Evolutionary conservation across 2,888 invertebrate genomes (phyloP).

Genomic region (Laspeyria flexula): DNA sequence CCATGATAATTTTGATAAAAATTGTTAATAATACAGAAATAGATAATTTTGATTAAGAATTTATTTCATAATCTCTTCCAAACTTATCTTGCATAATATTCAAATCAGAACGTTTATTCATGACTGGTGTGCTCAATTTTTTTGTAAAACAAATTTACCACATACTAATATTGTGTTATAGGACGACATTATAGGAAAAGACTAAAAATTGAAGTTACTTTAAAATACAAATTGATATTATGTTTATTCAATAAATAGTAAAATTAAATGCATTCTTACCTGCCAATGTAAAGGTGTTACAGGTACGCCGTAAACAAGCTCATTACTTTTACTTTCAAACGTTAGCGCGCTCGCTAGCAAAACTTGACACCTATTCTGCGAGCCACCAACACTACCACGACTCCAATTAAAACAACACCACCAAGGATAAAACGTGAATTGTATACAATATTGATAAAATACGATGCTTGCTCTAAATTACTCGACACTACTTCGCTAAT

Average conservation of each 20-base stretch:
- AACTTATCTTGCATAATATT: too few relatives aligned
- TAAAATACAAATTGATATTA: too few relatives aligned
- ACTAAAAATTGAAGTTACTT: too few relatives aligned
- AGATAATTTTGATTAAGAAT: too few relatives aligned
- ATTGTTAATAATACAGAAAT: too few relatives aligned
- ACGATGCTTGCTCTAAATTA: conserved; percentile 65
- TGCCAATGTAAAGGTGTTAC: conserved; percentile 45
- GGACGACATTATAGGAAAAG: neutral
- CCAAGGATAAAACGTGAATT: conserved; percentile 58
- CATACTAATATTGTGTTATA: neutral
- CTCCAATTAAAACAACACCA: conserved; percentile 55
- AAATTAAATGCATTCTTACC: conserved; percentile 57
- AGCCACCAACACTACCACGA: conserved; percentile 47
- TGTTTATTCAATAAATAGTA: conserved; percentile 7
- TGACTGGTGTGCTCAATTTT: too few relatives aligned
- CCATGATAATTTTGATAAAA: too few relatives aligned
- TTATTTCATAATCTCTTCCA: too few relatives aligned
- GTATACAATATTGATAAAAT: conserved; percentile 62
- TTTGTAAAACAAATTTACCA: neutral
- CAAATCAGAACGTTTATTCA: too few relatives aligned
- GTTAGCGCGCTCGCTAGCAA: conserved; percentile 37
- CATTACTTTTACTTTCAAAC: conserved; percentile 62
- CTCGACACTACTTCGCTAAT: conserved; percentile 69
- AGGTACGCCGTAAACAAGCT: conserved; percentile 49
- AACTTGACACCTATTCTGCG: conserved; percentile 49